Percentiles rank a stretch among this genome's conserved stretches.
Conservation (phyloP, 1,140 invertebrate species). For the Radopholus similis region DNA sequence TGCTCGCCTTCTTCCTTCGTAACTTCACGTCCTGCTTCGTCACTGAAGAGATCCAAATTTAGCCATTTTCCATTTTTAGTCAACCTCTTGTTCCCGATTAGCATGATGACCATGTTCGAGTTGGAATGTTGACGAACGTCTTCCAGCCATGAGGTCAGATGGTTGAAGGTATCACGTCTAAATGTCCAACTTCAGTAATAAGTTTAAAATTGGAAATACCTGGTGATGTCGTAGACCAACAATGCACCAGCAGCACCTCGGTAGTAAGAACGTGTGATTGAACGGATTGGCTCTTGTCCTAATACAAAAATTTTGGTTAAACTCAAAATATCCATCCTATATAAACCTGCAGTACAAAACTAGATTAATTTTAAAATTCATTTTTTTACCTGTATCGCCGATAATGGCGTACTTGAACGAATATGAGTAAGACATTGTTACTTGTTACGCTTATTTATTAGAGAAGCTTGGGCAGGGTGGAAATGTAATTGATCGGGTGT, state of each 20-base stretch:
- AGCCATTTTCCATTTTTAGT: neutral
- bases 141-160: conserved; percentile 97
- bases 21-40: conserved; percentile 94
- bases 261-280: conserved; percentile 97
- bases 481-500: neutral
- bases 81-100: conserved; percentile 64
- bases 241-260: conserved; percentile 93
- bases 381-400: conserved; percentile 74
- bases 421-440: conserved; percentile 93
- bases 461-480: neutral
- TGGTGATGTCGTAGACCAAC: conserved; percentile 94
- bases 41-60: conserved; percentile 66
- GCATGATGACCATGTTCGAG: conserved; percentile 90
- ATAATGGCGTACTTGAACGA: conserved; percentile 99
- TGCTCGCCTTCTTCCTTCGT: conserved; percentile 98
- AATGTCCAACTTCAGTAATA: conserved; percentile 22
- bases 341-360: conserved; percentile 64
- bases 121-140: conserved; percentile 99
- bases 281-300: conserved; percentile 98
- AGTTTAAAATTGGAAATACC: conserved; percentile 61
- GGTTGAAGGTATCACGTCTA: conserved; percentile 94
- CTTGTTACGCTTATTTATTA: neutral
- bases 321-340: neutral
- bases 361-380: conserved; percentile 60
- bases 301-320: neutral